A percentile compares a stretch with the other conserved stretches of the same genome.
Conservation (phyloP, 2,113 vertebrate genomes). For the Canis aureus region DNA sequence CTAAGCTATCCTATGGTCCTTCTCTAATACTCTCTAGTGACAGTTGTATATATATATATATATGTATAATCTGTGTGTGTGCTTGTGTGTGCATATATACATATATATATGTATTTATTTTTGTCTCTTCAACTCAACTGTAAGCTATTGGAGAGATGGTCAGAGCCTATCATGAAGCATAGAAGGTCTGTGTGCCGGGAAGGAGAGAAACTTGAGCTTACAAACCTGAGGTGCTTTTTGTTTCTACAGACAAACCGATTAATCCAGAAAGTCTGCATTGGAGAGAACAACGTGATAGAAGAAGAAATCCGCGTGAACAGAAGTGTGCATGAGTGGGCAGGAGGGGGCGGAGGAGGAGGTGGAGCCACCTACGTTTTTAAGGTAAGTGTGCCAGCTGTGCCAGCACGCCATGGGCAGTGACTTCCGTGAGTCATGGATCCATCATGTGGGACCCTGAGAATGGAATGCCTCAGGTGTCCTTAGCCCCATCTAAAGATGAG, state of each 20-base stretch:
- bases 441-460: too few relatives aligned
- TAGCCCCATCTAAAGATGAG: neutral
- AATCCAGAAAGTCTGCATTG: conserved; percentile 94
- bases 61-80: too few relatives aligned
- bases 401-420: neutral
- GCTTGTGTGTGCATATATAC: too few relatives aligned
- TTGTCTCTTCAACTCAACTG: neutral
- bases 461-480: neutral
- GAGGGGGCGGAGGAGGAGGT: conserved; percentile 96
- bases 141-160: neutral
- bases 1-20: neutral
- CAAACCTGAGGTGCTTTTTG: conserved; percentile 57
- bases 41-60: neutral
- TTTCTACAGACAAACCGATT: conserved; percentile 89
- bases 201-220: neutral
- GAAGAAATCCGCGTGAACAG: conserved; percentile 92
- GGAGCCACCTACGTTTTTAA: conserved; percentile 98
- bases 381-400: conserved; percentile 83
- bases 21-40: neutral
- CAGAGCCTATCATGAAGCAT: neutral
- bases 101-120: neutral
- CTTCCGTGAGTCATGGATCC: accelerated
- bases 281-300: conserved; percentile 93
- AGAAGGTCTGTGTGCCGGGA: neutral
- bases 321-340: conserved; percentile 92